These are phyloP conservation scores for Drosophila triauraria DNA, from an alignment of 1,140 invertebrate species.

Conservation along the genomic window DNA sequence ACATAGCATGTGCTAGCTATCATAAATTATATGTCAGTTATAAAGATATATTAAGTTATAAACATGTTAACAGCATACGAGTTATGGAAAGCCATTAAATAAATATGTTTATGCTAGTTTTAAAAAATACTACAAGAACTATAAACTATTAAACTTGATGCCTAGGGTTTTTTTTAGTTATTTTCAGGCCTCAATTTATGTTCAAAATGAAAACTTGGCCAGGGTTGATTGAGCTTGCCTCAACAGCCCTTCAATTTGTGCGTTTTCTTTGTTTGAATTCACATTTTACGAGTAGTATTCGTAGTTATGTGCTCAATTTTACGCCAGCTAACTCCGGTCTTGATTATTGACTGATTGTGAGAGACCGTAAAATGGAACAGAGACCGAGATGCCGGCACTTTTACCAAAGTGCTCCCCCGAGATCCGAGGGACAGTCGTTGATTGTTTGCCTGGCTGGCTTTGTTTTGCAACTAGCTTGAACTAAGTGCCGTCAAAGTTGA, in stretches of 20 bases:
- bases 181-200: background rate
- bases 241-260: slow-evolving; percentile 21
- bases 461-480: slow-evolving; percentile 44
- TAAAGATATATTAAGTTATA: slow-evolving; percentile 1
- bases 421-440: slow-evolving; percentile 44
- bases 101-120: background rate
- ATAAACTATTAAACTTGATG: slow-evolving; percentile 4
- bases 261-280: slow-evolving; percentile 46
- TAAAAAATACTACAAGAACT: background rate
- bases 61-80: background rate
- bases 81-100: slow-evolving; percentile 4
- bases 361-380: slow-evolving; percentile 22
- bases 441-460: slow-evolving; percentile 53
- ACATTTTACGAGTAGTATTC: slow-evolving; percentile 4
- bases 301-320: slow-evolving; percentile 37
- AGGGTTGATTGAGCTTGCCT: slow-evolving; percentile 25
- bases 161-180: background rate
- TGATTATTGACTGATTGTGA: slow-evolving; percentile 22
- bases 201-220: slow-evolving; percentile 9
- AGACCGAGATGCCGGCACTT: background rate
- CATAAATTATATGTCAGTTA: slow-evolving; percentile 1
- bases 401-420: slow-evolving; percentile 21
- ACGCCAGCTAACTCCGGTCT: slow-evolving; percentile 39
- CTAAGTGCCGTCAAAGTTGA: slow-evolving; percentile 51
- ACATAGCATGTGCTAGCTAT: background rate